Conservation (phyloP, 2,797 vertebrate species). For the Gobionotothen gibberifrons region DNA sequence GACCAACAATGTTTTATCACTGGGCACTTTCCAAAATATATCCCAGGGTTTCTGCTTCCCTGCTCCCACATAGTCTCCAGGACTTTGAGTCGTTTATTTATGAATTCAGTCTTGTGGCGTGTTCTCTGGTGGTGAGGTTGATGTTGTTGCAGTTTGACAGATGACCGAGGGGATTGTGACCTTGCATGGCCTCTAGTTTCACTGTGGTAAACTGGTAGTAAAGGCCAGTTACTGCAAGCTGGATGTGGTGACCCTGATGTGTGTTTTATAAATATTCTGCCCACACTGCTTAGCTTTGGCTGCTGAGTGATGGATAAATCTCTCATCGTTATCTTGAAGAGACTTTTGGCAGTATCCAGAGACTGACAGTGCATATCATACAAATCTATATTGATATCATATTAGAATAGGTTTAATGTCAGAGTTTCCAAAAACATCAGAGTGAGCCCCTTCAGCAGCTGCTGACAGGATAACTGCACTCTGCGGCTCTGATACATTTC, state of each 20-base stretch:
- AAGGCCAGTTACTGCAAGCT: background rate
- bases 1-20: too few relatives aligned
- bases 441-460: too few relatives aligned
- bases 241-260: slow-evolving; percentile 8
- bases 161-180: slow-evolving; percentile 15
- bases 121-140: background rate
- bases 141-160: background rate
- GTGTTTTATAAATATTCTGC: slow-evolving; percentile 10
- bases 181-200: background rate
- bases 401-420: too few relatives aligned
- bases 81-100: background rate
- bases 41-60: too few relatives aligned
- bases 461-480: too few relatives aligned
- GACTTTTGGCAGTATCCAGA: background rate
- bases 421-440: too few relatives aligned
- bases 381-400: background rate
- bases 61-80: too few relatives aligned
- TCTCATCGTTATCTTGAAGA: background rate
- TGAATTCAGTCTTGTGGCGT: background rate
- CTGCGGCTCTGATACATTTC: too few relatives aligned
- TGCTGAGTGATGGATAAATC: background rate
- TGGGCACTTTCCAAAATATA: too few relatives aligned
- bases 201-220: background rate
- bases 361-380: background rate
- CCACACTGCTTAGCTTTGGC: background rate